Evolutionary conservation across 2,797 vertebrate genomes (phyloP).

Genomic region (Synaphobranchus kaupii): DNA sequence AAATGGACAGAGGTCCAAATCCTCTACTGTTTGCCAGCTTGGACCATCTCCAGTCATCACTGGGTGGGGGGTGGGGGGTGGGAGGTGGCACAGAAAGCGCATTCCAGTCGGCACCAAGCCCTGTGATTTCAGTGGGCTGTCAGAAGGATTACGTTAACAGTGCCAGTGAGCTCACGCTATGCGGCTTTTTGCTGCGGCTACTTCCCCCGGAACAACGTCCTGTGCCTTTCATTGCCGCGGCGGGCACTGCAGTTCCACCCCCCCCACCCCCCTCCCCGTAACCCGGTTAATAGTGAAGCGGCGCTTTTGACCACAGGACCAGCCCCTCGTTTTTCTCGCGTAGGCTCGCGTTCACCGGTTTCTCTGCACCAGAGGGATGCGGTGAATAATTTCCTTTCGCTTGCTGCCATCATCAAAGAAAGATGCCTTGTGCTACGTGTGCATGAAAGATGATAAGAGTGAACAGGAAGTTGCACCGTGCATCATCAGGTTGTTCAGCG

Average conservation of each 20-base stretch:
- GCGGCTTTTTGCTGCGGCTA: not conserved
- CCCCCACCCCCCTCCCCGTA: not conserved
- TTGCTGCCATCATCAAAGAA: conserved; percentile 40
- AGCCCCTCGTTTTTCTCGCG: not conserved
- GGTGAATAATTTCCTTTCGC: conserved; percentile 52
- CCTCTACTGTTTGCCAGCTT: not conserved
- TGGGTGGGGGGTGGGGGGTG: too few relatives aligned
- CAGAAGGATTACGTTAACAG: conserved; percentile 75
- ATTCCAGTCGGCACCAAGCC: conserved; percentile 73
- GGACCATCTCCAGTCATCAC: not conserved
- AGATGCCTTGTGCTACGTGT: not conserved
- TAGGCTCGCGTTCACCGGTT: not conserved
- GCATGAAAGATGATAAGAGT: not conserved
- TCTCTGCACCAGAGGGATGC: conserved; percentile 59
- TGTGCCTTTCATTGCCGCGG: not conserved
- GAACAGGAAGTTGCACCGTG: conserved; percentile 32
- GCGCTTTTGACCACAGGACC: not conserved
- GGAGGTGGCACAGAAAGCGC: conserved; percentile 53
- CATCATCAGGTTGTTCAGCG: not conserved
- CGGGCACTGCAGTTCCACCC: too few relatives aligned
- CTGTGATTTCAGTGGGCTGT: conserved; percentile 76
- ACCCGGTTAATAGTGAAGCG: not conserved
- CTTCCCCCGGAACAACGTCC: not conserved
- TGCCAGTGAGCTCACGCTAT: conserved; percentile 68
- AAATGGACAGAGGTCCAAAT: conserved; percentile 61